Conservation (phyloP, 2,888 invertebrate genomes). For the Acleris emargana region DNA sequence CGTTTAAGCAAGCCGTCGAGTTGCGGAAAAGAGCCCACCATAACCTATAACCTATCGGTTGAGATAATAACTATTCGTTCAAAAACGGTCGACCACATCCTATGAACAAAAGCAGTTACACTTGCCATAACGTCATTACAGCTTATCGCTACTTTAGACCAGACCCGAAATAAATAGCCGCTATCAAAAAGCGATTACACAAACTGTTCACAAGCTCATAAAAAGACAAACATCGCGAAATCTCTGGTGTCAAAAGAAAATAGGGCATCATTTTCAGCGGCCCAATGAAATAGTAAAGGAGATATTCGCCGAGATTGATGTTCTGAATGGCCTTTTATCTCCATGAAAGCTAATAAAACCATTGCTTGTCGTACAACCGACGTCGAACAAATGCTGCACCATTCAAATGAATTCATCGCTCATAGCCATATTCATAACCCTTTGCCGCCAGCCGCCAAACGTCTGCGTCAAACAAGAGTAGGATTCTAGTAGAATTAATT, state of each 20-base stretch:
- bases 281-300: constrained; percentile 26
- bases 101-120: constrained; percentile 53
- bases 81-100: constrained; percentile 1
- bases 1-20: too few species aligned
- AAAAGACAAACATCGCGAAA: constrained; percentile 71
- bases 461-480: too few species aligned
- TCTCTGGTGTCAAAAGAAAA: constrained; percentile 73
- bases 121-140: constrained; percentile 64
- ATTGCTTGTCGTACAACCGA: background rate
- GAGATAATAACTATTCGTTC: too few species aligned
- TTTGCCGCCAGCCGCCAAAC: background rate
- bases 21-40: too few species aligned
- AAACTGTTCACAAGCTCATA: constrained; percentile 75
- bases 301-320: constrained; percentile 14
- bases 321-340: constrained; percentile 7
- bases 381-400: constrained; percentile 6
- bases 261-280: constrained; percentile 58
- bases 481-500: too few species aligned
- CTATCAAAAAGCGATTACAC: constrained; percentile 75
- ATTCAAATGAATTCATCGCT: background rate
- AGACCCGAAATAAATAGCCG: constrained; percentile 69
- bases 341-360: constrained; percentile 24
- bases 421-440: constrained; percentile 46
- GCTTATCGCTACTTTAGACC: constrained; percentile 65
- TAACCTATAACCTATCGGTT: too few species aligned